Evolutionary conservation across 2,888 invertebrate species (phyloP), one percentile per base, ranked within the genome.

Genomic region (Anoplius nigerrimus): DNA sequence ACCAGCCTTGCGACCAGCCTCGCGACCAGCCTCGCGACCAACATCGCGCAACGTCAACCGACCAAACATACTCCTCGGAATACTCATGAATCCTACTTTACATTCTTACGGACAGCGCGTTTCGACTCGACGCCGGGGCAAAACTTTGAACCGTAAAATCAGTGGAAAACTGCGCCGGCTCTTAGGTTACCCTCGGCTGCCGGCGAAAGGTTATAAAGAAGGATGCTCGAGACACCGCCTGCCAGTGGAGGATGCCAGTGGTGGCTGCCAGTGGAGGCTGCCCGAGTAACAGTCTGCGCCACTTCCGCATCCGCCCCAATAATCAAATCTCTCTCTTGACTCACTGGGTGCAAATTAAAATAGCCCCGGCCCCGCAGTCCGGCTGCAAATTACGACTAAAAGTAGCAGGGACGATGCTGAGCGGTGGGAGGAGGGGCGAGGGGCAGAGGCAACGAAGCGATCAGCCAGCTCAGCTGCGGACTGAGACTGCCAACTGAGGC

Each of bases 281-380:
- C 53, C 34, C 48, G 52, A 74, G 74, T 79, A 84, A 83, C 85
- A 82, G 84, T 83, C 82, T 80, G 81, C 71, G 76, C 76, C 80
- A 74, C 79, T 82, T 83, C 78, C 79, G 72, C 76, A 83, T 86
- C 79, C 83, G 80, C 76, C 71, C 79, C 75, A 82, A 75, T 86
- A 84, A 86, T 85, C 84, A 84, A 83, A 85, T 86, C 82, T 79
- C 79, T 86, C 82, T 79, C 79, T 82, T 79, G 85, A 83, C 79
- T 84, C 82, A 73, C 72, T 72, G 80, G 76, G 76, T 70, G 74
- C 74, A 71, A 85, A 85, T 85, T 84, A 80, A 83, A 82, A 82
- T 77, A 71, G 66, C 67, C 58, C 6, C 64, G 55, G 63, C 68
- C 63, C 48, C 64, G 16, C 68, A 66, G 69, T 71, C 56, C 71